Evolutionary conservation across 2,113 vertebrate genomes (phyloP), one percentile per base, ranked within the genome.

Genomic region (Monarcha castaneiventris): DNA sequence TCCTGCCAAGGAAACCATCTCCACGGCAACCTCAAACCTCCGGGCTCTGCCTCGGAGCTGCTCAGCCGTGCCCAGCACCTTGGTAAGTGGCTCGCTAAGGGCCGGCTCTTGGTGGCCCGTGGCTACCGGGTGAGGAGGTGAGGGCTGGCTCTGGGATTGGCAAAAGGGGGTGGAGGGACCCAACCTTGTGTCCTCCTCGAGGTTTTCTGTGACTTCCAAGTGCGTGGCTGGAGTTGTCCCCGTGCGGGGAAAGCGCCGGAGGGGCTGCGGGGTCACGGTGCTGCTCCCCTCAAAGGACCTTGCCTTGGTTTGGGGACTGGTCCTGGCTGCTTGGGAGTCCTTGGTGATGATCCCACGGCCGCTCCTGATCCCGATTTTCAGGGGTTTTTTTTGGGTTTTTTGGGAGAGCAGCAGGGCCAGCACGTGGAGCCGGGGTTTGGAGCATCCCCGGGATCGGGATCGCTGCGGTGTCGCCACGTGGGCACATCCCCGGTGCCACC

Each of bases 1-100:
- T 32, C 84, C 43, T 91, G 30, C 76, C 89, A 49, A 71, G 96
- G 96, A 91, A 96, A 95, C 90, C 77, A 93, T 96, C 95, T 92
- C 96, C 89, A 92, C n/a, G 90, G 90, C 89, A 96, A 96, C 94
- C 93, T 67, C 77, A 17, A 52, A 49, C 5, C 72, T 93, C 63
- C 82, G 22, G 77, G 74, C 76, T 89, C 3, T 87, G 81, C 63
- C 95, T 95, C 7, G 1, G 87, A 95, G 95, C 89, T 25, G 80
- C 91, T 91, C 37, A 0, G 41, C 75, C 35, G 16, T 44, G 37
- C 68, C 64, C 18, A 8, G 93, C 43, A 87, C 68, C 48, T 1
- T 1, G 94, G 94, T 93, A 71, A 93, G 95, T 95, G 89, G 54
- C 72, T 83, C 0, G 32, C 66, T 26, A 29, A 29, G 49, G 75